Percentiles rank a stretch among this genome's conserved stretches.
phyloP scores from a whole-genome alignment of 1,140 invertebrate genomes.

The Trichonephila clavipes region DNA sequence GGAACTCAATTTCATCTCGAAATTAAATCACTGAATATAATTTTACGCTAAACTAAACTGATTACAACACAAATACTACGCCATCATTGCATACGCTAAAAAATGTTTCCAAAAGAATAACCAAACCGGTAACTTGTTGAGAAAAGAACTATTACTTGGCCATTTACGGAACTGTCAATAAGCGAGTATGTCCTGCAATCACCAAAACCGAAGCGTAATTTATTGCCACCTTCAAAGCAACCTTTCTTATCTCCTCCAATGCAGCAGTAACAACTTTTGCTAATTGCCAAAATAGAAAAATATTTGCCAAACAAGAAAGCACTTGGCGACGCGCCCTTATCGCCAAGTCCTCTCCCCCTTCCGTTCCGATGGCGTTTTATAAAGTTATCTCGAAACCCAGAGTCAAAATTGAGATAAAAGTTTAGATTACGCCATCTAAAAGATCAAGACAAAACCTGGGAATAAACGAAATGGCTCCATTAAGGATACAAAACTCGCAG shows the following conservation, averaged over 20 bases:
- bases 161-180: not conserved
- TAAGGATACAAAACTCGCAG: constrained; percentile 11
- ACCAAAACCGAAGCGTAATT: not conserved
- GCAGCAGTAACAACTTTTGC: not conserved
- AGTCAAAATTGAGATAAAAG: constrained; percentile 17
- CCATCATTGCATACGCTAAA: too few relatives aligned
- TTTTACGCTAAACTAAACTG: too few relatives aligned
- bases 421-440: constrained; percentile 39
- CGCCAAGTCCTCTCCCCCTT: not conserved
- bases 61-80: too few relatives aligned
- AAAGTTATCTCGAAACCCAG: constrained; percentile 18
- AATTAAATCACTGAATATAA: too few relatives aligned
- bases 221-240: not conserved
- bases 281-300: not conserved
- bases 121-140: too few relatives aligned
- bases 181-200: not conserved
- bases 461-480: constrained; percentile 44
- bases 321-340: not conserved
- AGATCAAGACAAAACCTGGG: constrained; percentile 51
- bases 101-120: too few relatives aligned
- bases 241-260: not conserved
- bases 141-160: too few relatives aligned
- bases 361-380: constrained; percentile 5
- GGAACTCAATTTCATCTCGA: too few relatives aligned
- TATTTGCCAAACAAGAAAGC: not conserved